A percentile compares a stretch with the other conserved stretches of the same genome.
phyloP scores from a whole-genome alignment of 2,888 invertebrate genomes.

The Trichogramma dendrolimi region DNA sequence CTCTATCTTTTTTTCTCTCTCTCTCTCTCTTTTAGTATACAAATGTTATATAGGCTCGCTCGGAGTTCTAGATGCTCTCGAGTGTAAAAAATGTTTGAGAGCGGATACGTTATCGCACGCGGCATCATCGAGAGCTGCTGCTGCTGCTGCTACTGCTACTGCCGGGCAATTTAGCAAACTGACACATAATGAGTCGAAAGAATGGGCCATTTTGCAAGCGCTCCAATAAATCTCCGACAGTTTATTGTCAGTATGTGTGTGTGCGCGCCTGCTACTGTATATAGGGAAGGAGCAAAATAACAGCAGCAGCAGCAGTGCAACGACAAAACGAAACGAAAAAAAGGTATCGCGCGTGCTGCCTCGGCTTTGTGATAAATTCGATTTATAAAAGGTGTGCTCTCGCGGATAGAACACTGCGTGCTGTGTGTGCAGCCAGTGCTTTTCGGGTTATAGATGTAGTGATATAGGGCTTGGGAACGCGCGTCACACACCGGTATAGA shows the following conservation, averaged over 20 bases:
- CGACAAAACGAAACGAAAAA: neutral
- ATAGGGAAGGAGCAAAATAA: too few relatives aligned
- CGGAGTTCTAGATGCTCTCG: too few relatives aligned
- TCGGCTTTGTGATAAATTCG: constrained; percentile 17
- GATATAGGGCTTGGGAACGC: constrained; percentile 6
- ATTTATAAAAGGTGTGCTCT: constrained; percentile 9
- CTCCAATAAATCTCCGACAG: constrained; percentile 14
- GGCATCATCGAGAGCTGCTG: too few relatives aligned
- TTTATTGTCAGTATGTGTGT: too few relatives aligned
- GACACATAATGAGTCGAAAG: neutral
- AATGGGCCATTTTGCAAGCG: constrained; percentile 14
- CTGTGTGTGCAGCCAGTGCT: constrained; percentile 4
- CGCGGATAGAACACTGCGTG: neutral
- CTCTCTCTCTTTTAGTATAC: too few relatives aligned
- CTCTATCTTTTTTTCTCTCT: too few relatives aligned
- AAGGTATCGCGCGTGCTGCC: constrained; percentile 4
- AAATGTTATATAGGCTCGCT: too few relatives aligned
- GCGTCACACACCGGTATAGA: neutral
- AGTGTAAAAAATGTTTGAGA: too few relatives aligned
- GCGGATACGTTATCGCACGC: too few relatives aligned
- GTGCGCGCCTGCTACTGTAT: too few relatives aligned
- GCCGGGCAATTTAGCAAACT: neutral
- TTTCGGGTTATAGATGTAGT: too few relatives aligned
- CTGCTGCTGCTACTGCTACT: too few relatives aligned
- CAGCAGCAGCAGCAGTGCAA: neutral